A percentile compares a stretch with the other conserved stretches of the same genome.
phyloP scores from a whole-genome alignment of 2,797 vertebrate genomes.

The Parauchenoglanis ngamensis region DNA sequence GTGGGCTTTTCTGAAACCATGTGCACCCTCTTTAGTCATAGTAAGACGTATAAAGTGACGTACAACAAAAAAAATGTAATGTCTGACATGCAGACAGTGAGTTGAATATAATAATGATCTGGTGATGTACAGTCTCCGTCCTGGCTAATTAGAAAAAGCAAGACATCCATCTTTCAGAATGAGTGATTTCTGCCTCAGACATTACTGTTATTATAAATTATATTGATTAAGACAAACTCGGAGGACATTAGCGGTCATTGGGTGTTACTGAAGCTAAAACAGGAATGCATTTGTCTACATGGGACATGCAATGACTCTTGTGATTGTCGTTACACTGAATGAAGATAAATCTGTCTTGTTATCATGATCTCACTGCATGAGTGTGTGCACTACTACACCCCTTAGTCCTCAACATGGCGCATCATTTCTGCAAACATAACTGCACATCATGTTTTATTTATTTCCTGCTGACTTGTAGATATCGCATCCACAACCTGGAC shows the following conservation, averaged over 20 bases:
- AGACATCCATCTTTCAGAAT: neutral
- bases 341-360: neutral
- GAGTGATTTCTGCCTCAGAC: neutral
- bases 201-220: neutral
- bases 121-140: neutral
- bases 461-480: neutral
- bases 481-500: neutral
- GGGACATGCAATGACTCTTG: neutral
- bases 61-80: neutral
- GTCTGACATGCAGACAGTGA: neutral
- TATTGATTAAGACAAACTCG: neutral
- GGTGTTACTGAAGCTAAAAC: neutral
- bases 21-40: neutral
- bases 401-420: neutral
- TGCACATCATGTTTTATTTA: neutral
- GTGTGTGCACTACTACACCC: neutral
- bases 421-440: neutral
- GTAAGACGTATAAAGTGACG: neutral
- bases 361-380: neutral
- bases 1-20: neutral
- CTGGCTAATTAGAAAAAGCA: neutral
- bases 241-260: neutral
- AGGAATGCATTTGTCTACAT: neutral
- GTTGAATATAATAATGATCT: neutral
- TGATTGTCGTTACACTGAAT: slow-evolving; percentile 5